Evolutionary conservation across 1,140 invertebrate genomes (phyloP).

Genomic region (Zaprionus tsacasi): DNA sequence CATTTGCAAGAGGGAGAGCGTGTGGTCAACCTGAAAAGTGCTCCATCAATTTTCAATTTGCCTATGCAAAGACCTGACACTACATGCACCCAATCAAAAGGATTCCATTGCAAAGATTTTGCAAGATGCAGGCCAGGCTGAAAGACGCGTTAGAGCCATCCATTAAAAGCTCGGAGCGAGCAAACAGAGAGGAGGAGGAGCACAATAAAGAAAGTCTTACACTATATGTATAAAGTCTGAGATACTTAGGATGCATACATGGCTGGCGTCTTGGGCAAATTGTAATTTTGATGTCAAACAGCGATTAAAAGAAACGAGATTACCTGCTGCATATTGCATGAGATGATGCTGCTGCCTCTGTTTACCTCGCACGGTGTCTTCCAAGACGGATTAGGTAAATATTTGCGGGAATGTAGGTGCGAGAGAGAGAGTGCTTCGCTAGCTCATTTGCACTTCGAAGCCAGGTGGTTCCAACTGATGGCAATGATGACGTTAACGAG

Average conservation of each 20-base stretch:
- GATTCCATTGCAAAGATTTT: conserved; percentile 17
- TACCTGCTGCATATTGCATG: conserved; percentile 82
- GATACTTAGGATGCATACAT: too few species aligned
- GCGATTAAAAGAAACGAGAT: conserved; percentile 84
- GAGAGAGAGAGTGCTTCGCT: too few species aligned
- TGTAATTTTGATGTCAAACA: conserved; percentile 84
- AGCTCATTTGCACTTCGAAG: conserved; percentile 79
- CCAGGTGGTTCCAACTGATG: conserved; percentile 66
- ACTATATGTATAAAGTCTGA: too few species aligned
- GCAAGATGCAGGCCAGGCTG: too few species aligned
- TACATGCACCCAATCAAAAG: conserved; percentile 42
- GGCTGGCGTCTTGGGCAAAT: conserved; percentile 78
- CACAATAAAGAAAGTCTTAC: too few species aligned
- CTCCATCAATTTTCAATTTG: conserved; percentile 62
- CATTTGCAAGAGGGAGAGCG: background rate
- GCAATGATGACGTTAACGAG: conserved; percentile 78
- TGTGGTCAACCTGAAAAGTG: conserved; percentile 16
- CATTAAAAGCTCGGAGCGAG: background rate
- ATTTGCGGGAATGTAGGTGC: conserved; percentile 5
- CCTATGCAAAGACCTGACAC: conserved; percentile 52
- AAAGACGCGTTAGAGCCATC: background rate
- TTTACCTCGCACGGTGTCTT: conserved; percentile 7
- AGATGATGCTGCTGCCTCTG: conserved; percentile 48
- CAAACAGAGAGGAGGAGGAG: background rate
- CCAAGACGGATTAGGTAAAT: background rate